Evolutionary conservation across 2,888 invertebrate genomes (phyloP).

Genomic region (Diachrysia chrysitis): DNA sequence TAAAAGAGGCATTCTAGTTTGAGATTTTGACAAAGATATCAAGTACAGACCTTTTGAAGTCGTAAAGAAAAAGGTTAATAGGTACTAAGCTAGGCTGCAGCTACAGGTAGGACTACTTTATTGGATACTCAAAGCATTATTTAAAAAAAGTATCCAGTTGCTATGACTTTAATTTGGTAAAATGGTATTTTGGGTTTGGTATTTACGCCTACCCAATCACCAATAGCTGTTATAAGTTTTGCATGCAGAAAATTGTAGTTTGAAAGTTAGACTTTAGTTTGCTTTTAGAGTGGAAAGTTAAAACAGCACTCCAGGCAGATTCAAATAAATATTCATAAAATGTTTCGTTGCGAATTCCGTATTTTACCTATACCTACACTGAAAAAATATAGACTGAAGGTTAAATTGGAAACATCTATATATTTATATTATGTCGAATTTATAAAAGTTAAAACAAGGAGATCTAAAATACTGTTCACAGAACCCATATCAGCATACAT

Average conservation of each 20-base stretch:
- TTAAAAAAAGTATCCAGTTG: background rate
- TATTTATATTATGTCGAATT: background rate
- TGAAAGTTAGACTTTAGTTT: background rate
- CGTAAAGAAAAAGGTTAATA: background rate
- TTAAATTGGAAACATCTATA: background rate
- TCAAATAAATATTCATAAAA: background rate
- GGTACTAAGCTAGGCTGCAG: background rate
- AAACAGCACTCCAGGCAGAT: background rate
- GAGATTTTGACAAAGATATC: background rate
- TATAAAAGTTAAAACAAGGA: background rate
- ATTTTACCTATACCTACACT: background rate
- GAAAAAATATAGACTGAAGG: background rate
- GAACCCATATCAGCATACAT: too few relatives aligned
- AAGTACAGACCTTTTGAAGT: background rate
- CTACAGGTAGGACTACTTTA: too few relatives aligned
- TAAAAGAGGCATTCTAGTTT: slow-evolving; percentile 1
- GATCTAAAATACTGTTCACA: too few relatives aligned
- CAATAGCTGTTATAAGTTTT: slow-evolving; percentile 4
- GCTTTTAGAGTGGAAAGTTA: slow-evolving; percentile 2
- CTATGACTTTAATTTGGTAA: background rate
- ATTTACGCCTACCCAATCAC: background rate
- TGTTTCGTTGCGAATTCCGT: background rate
- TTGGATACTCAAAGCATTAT: too few relatives aligned
- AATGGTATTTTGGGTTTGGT: background rate
- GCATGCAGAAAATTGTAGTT: slow-evolving; percentile 4